phyloP scores from a whole-genome alignment of 2,113 vertebrate species.

The Entomyzon cyanotis region DNA sequence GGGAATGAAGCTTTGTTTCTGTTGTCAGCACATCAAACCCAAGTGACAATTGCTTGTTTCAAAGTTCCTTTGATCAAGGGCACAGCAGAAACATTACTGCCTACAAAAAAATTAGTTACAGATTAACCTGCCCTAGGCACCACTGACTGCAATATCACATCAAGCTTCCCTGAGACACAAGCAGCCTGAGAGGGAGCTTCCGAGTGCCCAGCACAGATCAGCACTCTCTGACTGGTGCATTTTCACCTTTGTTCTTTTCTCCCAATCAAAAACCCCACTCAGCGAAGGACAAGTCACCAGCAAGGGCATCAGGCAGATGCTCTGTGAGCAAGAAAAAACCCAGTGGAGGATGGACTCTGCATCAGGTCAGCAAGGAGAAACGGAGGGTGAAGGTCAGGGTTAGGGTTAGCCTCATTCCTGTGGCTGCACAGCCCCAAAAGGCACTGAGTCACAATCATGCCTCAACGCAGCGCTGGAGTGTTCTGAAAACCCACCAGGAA shows the following conservation, averaged over 20 bases:
- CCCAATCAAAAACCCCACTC: accelerated
- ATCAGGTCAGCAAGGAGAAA: background rate
- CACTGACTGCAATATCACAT: background rate
- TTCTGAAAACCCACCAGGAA: background rate
- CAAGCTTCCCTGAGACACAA: background rate
- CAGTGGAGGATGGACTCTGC: background rate
- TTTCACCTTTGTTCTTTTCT: background rate
- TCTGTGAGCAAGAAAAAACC: background rate
- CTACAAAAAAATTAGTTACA: background rate
- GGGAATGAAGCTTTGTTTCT: background rate
- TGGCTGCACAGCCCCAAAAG: background rate
- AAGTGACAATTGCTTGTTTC: background rate
- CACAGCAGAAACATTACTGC: background rate
- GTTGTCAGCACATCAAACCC: background rate
- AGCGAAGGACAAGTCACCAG: background rate
- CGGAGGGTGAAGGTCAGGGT: accelerated
- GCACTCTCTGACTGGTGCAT: accelerated
- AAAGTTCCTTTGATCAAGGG: background rate
- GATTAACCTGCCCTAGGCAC: accelerated
- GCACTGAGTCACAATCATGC: accelerated
- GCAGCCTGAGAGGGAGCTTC: background rate
- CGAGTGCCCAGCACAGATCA: accelerated
- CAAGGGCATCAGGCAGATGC: accelerated
- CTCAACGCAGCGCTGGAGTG: accelerated
- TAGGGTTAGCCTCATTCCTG: background rate